Conservation (phyloP, 1,140 invertebrate species). For the Pogonomyrmex californicus region DNA sequence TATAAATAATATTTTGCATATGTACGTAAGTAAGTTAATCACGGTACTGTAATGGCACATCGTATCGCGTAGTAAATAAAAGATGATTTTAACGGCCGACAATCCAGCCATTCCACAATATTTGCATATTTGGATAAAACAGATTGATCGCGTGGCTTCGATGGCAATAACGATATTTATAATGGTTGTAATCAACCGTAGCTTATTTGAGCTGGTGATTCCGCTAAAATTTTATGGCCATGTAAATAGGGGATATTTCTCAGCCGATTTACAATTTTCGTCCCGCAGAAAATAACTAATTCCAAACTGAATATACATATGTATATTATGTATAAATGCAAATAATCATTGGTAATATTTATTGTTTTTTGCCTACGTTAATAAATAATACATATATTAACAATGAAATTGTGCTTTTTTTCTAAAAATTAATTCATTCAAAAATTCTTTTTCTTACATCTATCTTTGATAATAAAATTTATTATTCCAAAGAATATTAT, state of each 20-base stretch:
- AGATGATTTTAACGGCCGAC: constrained; percentile 45
- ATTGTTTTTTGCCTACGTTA: too few species aligned
- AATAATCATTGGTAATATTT: constrained; percentile 2
- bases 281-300: not conserved
- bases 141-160: constrained; percentile 26
- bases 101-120: constrained; percentile 23
- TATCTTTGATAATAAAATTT: not conserved
- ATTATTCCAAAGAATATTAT: not conserved
- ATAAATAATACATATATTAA: constrained; percentile 4
- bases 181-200: constrained; percentile 30
- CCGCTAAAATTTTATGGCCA: constrained; percentile 17
- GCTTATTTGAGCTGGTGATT: constrained; percentile 35
- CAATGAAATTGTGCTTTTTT: not conserved
- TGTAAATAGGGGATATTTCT: constrained; percentile 11
- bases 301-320: not conserved
- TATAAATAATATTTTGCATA: constrained; percentile 9
- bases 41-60: not conserved
- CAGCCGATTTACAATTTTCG: constrained; percentile 23
- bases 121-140: constrained; percentile 43
- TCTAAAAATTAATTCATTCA: not conserved
- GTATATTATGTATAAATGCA: constrained; percentile 4
- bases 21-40: constrained; percentile 29
- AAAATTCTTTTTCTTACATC: not conserved
- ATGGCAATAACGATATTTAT: constrained; percentile 36
- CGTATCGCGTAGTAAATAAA: constrained; percentile 36